Conservation (phyloP, 2,797 vertebrate genomes). For the Cyprinella venusta region DNA sequence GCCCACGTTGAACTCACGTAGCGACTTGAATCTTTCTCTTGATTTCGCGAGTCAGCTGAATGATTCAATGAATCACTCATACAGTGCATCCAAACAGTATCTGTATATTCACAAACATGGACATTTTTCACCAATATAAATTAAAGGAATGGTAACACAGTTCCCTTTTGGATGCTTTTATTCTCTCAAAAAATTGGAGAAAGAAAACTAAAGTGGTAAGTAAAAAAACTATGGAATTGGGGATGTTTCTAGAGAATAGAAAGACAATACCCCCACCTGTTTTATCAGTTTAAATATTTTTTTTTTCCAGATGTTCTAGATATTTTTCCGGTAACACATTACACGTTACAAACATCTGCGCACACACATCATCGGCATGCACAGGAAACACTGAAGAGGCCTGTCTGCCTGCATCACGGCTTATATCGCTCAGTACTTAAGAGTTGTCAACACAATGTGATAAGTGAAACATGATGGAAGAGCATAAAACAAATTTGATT, state of each 20-base stretch:
- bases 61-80: neutral
- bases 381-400: slow-evolving; percentile 39
- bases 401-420: slow-evolving; percentile 36
- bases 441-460: slow-evolving; percentile 48
- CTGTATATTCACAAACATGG: neutral
- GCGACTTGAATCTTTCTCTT: neutral
- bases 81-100: neutral
- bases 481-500: slow-evolving; percentile 39
- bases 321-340: slow-evolving; percentile 34
- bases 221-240: neutral
- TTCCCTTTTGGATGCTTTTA: slow-evolving; percentile 5
- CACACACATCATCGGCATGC: slow-evolving; percentile 41
- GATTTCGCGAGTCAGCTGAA: neutral
- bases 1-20: neutral
- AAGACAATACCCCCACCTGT: slow-evolving; percentile 36
- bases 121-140: neutral
- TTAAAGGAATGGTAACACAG: neutral
- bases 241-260: slow-evolving; percentile 12
- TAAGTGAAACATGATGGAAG: slow-evolving; percentile 39
- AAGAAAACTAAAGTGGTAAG: neutral
- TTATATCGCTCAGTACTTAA: slow-evolving; percentile 30
- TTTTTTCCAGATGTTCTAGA: slow-evolving; percentile 55
- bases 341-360: slow-evolving; percentile 47
- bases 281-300: slow-evolving; percentile 33
- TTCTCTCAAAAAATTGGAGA: neutral